Evolutionary conservation across 2,888 invertebrate genomes (phyloP).

Genomic region (Latheticus oryzae): DNA sequence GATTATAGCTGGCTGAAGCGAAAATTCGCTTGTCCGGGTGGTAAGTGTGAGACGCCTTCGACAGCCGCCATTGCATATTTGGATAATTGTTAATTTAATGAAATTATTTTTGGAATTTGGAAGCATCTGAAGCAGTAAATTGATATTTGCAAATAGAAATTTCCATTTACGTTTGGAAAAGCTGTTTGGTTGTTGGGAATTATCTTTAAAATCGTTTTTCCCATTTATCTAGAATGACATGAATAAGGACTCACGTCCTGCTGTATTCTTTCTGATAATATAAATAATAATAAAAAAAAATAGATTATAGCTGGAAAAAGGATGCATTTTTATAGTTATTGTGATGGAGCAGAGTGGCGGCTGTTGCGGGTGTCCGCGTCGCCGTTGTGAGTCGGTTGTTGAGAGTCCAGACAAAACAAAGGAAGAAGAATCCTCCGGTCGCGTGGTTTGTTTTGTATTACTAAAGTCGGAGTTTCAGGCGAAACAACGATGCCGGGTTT

Average conservation of each 20-base stretch:
- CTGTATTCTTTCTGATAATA: too few relatives aligned
- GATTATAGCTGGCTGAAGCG: conserved; percentile 12
- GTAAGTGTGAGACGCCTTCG: conserved; percentile 29
- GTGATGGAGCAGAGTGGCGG: conserved; percentile 13
- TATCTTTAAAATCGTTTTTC: neutral
- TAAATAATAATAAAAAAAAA: too few relatives aligned
- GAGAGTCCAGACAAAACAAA: neutral
- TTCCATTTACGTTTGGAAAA: too few relatives aligned
- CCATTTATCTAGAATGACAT: too few relatives aligned
- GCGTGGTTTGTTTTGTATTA: conserved; percentile 29
- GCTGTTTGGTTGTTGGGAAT: neutral
- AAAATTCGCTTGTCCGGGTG: conserved; percentile 14
- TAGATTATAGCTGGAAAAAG: neutral
- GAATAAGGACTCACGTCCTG: too few relatives aligned
- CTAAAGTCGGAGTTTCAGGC: conserved; percentile 52
- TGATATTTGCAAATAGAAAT: too few relatives aligned
- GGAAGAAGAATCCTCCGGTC: conserved; percentile 14
- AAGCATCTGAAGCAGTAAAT: neutral
- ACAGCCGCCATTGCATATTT: conserved; percentile 22
- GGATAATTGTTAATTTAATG: neutral
- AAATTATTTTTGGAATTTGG: neutral
- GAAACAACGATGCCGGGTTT: conserved; percentile 80
- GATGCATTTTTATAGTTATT: conserved; percentile 1
- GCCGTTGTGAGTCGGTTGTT: conserved; percentile 1
- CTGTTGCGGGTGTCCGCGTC: conserved; percentile 15